Evolutionary conservation across 2,113 vertebrate species (phyloP), one percentile per base, ranked within the genome.

Genomic region (Aphyosemion australe): DNA sequence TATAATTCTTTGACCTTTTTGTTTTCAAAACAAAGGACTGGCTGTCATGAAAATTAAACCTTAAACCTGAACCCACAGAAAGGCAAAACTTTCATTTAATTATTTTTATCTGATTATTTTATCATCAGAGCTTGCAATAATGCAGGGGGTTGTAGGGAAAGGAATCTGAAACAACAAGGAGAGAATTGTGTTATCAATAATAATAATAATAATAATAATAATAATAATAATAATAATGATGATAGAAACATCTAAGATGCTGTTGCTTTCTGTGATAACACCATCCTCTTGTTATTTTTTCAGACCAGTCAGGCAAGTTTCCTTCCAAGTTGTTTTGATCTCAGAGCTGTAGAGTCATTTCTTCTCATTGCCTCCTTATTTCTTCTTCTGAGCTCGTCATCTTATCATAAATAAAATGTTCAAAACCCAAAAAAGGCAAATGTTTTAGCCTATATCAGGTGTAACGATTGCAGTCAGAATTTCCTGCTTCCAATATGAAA

Each of bases 131-230:
- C 53, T 61, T 53, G 43, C 32, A 51, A 55, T 31, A 34, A 43
- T 79, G 72, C 72, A 64, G 37, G 42, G 46, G 66, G n/a, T 43
- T 75, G 65, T 16, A 32, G 55, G 76, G 72, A 78, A 83, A 83
- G 83, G 78, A 77, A 80, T 82, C 74, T 82, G 61, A 78, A 84
- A 74, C 58, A 78, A 72, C 73, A 74, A 79, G 45, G 18, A 82
- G 72, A 82, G 67, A 77, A 79, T 51, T 47, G 59, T 58, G 72
- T 49, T 72, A 78, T 84, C 80, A 76, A 78, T 57, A 34, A n/a
- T 21, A 18, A 4, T 20, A 65, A 19, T 34, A 12, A 50, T 15
- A 19, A 32, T 2, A 50, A 74, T 70, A 14, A 26, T 26, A 26
- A 26, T 26, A 26, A 26, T 26, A 26, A 26, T 26, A 26, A 26